Evolutionary conservation across 2,888 invertebrate genomes (phyloP).

Genomic region (Heliconius sara): DNA sequence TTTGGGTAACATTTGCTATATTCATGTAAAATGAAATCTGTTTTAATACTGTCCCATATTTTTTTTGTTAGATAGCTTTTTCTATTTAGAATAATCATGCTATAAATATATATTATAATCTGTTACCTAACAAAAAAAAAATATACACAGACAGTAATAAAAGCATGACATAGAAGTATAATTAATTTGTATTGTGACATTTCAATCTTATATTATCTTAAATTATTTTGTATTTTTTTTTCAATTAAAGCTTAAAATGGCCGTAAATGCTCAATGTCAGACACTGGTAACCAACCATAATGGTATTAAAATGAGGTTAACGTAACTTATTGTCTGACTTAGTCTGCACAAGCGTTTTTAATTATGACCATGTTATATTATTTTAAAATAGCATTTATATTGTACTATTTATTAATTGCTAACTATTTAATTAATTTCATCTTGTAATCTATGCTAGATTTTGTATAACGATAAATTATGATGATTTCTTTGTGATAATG

Average conservation of each 20-base stretch:
- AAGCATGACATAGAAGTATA: constrained; percentile 36
- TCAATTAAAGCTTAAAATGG: constrained; percentile 75
- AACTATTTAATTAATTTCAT: constrained; percentile 18
- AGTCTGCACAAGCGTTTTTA: constrained; percentile 23
- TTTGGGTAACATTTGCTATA: constrained; percentile 25
- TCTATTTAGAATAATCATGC: neutral
- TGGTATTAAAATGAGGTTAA: constrained; percentile 16
- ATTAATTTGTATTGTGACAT: constrained; percentile 48
- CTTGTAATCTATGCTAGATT: neutral
- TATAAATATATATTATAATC: neutral
- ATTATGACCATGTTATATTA: constrained; percentile 34
- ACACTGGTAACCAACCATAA: constrained; percentile 19
- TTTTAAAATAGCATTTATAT: constrained; percentile 19
- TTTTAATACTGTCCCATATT: constrained; percentile 3
- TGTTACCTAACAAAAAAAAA: neutral
- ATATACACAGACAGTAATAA: neutral
- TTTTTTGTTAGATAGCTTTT: neutral
- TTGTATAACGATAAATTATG: constrained; percentile 16
- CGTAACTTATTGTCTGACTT: constrained; percentile 7
- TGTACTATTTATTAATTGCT: constrained; percentile 12
- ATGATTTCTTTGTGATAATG: constrained; percentile 3
- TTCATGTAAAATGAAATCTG: neutral
- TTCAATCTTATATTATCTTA: constrained; percentile 46
- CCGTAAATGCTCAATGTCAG: constrained; percentile 55
- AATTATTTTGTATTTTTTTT: constrained; percentile 50